phyloP scores from a whole-genome alignment of 30 jellyfish, hydroid and myxozoan genomes.

The Rhopilema esculentum region DNA sequence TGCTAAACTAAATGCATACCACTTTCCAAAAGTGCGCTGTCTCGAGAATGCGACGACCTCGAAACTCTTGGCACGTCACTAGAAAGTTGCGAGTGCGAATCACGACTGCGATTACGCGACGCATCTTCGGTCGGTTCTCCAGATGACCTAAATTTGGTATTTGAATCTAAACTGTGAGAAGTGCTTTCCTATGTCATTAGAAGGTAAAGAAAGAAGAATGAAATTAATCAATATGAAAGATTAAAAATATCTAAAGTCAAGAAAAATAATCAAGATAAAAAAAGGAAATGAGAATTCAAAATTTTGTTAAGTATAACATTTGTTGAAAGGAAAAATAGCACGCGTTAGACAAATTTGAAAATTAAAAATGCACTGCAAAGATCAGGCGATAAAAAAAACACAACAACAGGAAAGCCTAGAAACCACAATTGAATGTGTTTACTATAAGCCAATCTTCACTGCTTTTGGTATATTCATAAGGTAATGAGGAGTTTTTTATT shows the following conservation, averaged over 20 bases:
- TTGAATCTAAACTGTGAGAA: constrained; percentile 87
- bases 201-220: constrained; percentile 58
- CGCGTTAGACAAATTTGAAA: too few species aligned
- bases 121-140: constrained; percentile 52
- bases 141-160: constrained; percentile 80
- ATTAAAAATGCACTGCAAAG: too few species aligned
- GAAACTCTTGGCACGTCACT: constrained; percentile 9
- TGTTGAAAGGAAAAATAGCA: neutral
- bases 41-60: constrained; percentile 14
- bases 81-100: neutral
- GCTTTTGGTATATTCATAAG: too few species aligned
- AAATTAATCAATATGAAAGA: constrained; percentile 42
- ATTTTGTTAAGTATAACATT: too few species aligned
- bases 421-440: too few species aligned
- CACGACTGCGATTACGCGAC: constrained; percentile 32
- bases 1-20: neutral
- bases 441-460: too few species aligned
- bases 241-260: neutral
- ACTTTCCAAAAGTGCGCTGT: neutral
- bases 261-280: neutral
- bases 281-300: neutral
- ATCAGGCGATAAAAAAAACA: too few species aligned
- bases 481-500: too few species aligned
- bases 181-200: constrained; percentile 82
- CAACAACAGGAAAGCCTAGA: too few species aligned